A percentile compares a stretch with the other conserved stretches of the same genome.
phyloP scores from a whole-genome alignment of 2,797 vertebrate genomes.

The Jordanella pulchra region DNA sequence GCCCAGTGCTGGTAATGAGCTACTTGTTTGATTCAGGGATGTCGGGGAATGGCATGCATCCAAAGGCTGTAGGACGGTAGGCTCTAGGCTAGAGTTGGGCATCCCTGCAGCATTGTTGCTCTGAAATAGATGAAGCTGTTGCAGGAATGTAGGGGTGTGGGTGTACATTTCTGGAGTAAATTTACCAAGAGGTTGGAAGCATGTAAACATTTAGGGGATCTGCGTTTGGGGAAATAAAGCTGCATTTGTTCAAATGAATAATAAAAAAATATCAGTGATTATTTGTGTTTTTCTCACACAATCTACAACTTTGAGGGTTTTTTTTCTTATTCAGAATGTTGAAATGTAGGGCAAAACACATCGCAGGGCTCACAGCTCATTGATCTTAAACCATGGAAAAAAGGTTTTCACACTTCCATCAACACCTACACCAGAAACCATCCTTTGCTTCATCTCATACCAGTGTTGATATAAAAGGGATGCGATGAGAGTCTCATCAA shows the following conservation, averaged over 20 bases:
- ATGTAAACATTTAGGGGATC: slow-evolving; percentile 10
- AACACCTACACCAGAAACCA: neutral
- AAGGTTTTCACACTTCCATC: neutral
- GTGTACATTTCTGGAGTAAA: slow-evolving; percentile 11
- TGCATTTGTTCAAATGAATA: neutral
- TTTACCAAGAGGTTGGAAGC: neutral
- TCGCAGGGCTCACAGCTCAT: neutral
- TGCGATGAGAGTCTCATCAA: slow-evolving; percentile 30
- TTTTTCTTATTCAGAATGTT: neutral
- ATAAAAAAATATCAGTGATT: slow-evolving; percentile 1
- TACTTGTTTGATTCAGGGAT: no score
- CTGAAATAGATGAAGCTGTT: slow-evolving; percentile 6
- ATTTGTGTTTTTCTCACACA: slow-evolving; percentile 15
- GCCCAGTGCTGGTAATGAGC: no score
- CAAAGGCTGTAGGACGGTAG: no score
- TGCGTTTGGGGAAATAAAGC: neutral
- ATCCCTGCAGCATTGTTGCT: neutral
- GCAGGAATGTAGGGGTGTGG: slow-evolving; percentile 13
- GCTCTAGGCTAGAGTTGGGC: no score
- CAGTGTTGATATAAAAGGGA: slow-evolving; percentile 17
- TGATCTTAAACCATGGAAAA: neutral
- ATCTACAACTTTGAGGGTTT: neutral
- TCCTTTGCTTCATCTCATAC: slow-evolving; percentile 29
- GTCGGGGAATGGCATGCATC: no score
- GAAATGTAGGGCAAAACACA: neutral